Conservation (phyloP, 2,797 vertebrate genomes). For the Hippopotamyrus pictus region DNA sequence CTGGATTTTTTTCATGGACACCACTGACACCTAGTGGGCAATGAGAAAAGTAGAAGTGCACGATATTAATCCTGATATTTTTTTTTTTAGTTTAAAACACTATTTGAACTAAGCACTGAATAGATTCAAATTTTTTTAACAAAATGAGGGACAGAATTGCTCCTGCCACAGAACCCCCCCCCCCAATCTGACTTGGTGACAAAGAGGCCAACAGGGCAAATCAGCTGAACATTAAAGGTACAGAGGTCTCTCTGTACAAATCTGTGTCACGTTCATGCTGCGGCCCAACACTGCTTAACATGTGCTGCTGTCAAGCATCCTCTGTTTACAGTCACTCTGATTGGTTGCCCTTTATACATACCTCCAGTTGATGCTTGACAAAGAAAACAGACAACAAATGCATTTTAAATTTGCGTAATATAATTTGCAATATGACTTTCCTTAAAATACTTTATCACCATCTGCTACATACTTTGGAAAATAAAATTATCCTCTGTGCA, state of each 20-base stretch:
- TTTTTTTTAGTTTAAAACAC: not conserved
- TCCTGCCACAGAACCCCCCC: not conserved
- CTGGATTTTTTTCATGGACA: not conserved
- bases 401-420: not conserved
- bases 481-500: not conserved
- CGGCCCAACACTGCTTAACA: not conserved
- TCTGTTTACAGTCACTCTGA: not conserved
- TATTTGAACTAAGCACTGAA: not conserved
- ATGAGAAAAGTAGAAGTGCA: not conserved
- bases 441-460: not conserved
- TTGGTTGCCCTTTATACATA: not conserved
- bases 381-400: not conserved
- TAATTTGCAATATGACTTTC: not conserved
- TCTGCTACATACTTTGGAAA: not conserved
- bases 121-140: not conserved
- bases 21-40: conserved; percentile 8
- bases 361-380: not conserved
- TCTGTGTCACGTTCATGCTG: not conserved
- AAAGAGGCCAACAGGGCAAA: not conserved
- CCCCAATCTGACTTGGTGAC: not conserved
- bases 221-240: not conserved
- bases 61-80: not conserved
- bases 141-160: not conserved
- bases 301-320: not conserved
- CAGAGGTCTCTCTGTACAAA: not conserved